These are phyloP conservation scores for Apteryx owenii DNA, from an alignment of 2,113 vertebrate species.

Conservation along the genomic window DNA sequence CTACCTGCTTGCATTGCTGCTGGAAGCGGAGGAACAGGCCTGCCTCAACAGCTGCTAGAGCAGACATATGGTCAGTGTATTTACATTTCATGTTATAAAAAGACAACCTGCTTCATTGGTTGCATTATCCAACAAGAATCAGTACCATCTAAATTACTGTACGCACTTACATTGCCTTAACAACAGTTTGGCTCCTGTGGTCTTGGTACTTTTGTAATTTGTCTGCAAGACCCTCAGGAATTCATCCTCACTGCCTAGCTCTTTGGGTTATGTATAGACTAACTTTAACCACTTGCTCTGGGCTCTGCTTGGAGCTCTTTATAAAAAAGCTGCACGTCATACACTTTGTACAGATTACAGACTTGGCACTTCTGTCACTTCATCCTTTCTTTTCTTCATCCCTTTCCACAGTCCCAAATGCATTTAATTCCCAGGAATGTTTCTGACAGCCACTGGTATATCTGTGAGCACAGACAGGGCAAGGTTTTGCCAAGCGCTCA, in stretches of 20 bases:
- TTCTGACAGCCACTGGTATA: background rate
- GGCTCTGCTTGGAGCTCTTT: background rate
- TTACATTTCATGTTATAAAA: background rate
- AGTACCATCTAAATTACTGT: accelerated
- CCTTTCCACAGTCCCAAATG: background rate
- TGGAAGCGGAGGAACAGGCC: accelerated
- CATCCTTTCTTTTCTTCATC: background rate
- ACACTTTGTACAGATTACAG: background rate
- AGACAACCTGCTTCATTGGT: background rate
- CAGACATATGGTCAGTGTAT: accelerated
- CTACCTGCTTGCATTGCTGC: accelerated
- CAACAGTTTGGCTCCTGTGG: accelerated
- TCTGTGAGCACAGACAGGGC: background rate
- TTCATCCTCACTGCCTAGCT: background rate
- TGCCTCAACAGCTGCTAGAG: background rate
- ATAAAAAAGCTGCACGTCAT: background rate
- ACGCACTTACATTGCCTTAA: background rate
- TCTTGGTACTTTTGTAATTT: background rate
- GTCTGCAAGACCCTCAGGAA: background rate
- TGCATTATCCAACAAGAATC: background rate
- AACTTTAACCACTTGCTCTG: background rate
- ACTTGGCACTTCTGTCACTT: background rate
- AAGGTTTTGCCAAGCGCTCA: background rate
- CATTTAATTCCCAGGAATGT: background rate
- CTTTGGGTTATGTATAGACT: background rate